Conservation (phyloP, 53 echinoderm and acorn worm genomes). For the Zoroaster sp. region DNA sequence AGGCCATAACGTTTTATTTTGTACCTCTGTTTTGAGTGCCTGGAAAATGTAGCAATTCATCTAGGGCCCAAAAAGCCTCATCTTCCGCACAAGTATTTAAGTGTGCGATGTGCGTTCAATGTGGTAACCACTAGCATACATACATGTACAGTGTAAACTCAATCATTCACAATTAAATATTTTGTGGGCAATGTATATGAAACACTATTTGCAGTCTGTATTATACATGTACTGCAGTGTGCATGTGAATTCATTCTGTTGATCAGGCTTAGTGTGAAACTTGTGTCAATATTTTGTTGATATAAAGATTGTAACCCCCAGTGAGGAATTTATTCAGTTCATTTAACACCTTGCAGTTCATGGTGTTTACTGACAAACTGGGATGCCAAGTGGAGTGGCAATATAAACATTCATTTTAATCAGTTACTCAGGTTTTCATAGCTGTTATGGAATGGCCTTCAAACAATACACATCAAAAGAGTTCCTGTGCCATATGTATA, state of each 20-base stretch:
- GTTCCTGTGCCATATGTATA: too few species aligned
- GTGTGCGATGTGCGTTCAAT: too few species aligned
- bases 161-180: too few species aligned
- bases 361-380: background rate
- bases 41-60: too few species aligned
- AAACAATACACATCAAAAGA: too few species aligned
- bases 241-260: background rate
- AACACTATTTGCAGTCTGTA: background rate
- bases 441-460: background rate
- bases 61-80: too few species aligned
- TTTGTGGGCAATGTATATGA: too few species aligned
- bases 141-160: too few species aligned
- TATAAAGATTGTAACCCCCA: background rate
- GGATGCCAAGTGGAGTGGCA: background rate
- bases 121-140: too few species aligned
- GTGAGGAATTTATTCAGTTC: background rate
- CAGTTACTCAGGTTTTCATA: background rate
- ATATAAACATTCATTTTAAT: background rate
- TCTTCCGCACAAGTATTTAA: too few species aligned
- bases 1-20: too few species aligned
- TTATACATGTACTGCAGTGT: background rate
- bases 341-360: background rate
- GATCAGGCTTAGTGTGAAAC: background rate
- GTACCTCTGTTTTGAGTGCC: too few species aligned
- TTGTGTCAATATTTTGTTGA: conserved; percentile 2